Evolutionary conservation across 2,888 invertebrate species (phyloP).

Genomic region (Epistrophe eligans): DNA sequence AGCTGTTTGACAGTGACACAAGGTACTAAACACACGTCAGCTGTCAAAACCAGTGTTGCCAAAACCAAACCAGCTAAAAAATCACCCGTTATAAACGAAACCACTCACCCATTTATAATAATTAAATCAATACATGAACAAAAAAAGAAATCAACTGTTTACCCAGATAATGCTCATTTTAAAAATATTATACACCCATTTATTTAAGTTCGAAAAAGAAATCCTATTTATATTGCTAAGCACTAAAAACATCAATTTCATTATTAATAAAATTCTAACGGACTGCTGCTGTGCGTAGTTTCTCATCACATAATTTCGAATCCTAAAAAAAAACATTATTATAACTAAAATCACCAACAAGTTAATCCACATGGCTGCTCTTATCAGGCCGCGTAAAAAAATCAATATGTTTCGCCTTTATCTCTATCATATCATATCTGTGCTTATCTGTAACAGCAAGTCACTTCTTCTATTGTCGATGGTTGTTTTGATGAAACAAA

Average conservation of each 20-base stretch:
- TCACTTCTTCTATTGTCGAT: conserved; percentile 24
- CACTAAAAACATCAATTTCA: conserved; percentile 44
- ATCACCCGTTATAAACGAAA: neutral
- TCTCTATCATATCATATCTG: conserved; percentile 55
- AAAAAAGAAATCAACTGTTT: neutral
- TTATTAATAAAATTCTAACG: conserved; percentile 31
- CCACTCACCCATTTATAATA: neutral
- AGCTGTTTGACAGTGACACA: too few species aligned
- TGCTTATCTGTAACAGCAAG: conserved; percentile 56
- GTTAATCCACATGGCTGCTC: conserved; percentile 41
- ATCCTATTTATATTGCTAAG: neutral
- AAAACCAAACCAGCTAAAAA: too few species aligned
- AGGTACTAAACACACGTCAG: too few species aligned
- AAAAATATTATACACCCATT: neutral
- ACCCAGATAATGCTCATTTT: neutral
- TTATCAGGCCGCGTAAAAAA: conserved; percentile 59
- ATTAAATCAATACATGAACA: neutral
- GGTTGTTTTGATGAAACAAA: conserved; percentile 40
- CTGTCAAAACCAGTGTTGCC: too few species aligned
- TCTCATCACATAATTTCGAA: conserved; percentile 4
- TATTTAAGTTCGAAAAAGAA: neutral
- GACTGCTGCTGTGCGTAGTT: conserved; percentile 23
- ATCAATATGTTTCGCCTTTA: conserved; percentile 57
- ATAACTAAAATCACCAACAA: conserved; percentile 34
- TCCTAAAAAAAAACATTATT: conserved; percentile 16